phyloP scores from a whole-genome alignment of 2,113 vertebrate species.

The Dromiciops gliroides region DNA sequence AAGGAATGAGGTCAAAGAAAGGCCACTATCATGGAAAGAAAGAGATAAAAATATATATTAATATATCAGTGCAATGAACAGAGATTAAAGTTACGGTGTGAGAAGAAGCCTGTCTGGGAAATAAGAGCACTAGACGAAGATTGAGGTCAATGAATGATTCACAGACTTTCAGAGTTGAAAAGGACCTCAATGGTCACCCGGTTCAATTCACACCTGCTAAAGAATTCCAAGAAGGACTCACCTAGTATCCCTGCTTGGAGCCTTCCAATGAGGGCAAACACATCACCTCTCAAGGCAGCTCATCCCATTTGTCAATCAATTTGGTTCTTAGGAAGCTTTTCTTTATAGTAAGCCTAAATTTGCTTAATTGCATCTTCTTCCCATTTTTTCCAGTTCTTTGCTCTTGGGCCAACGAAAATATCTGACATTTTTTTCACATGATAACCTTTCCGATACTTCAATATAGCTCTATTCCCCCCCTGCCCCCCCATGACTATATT shows the following conservation, averaged over 20 bases:
- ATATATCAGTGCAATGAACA: background rate
- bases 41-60: background rate
- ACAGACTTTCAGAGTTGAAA: background rate
- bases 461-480: background rate
- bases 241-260: background rate
- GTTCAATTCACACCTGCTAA: background rate
- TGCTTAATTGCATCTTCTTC: background rate
- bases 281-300: background rate
- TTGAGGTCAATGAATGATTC: background rate
- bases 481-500: background rate
- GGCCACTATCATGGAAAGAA: background rate
- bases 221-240: background rate
- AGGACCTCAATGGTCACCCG: background rate
- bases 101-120: background rate
- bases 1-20: background rate
- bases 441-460: background rate
- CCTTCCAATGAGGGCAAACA: background rate
- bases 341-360: background rate
- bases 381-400: background rate
- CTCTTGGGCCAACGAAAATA: background rate
- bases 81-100: background rate
- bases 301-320: background rate
- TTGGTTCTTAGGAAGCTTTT: background rate
- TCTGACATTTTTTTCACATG: background rate
- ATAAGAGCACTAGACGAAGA: background rate